Evolutionary conservation across 1,140 invertebrate species (phyloP).

Genomic region (Orius insidiosus): DNA sequence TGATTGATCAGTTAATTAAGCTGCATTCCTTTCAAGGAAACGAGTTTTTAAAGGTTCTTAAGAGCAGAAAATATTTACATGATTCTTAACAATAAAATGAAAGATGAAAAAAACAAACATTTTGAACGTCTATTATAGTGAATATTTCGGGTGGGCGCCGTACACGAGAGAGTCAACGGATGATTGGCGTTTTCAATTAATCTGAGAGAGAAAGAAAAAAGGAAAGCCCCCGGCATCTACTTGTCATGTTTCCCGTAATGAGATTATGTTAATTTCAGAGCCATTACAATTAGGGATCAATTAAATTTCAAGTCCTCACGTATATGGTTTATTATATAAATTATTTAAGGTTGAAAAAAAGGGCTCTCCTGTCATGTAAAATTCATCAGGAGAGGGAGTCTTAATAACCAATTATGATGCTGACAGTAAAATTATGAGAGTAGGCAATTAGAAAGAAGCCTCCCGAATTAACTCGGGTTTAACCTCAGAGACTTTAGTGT

Average conservation of each 20-base stretch:
- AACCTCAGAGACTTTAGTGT: conserved; percentile 4
- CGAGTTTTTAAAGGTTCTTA: no score
- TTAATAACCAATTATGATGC: conserved; percentile 19
- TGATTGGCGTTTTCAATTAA: conserved; percentile 16
- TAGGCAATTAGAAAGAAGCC: conserved; percentile 14
- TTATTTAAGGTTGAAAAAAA: no score
- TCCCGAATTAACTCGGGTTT: conserved; percentile 9
- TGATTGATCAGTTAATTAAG: no score
- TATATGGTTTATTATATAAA: no score
- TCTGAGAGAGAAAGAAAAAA: not conserved
- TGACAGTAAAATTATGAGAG: conserved; percentile 19
- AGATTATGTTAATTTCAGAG: conserved; percentile 13
- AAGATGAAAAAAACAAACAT: no score
- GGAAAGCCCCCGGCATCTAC: not conserved
- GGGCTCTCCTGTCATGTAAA: conserved; percentile 15
- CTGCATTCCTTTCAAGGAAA: no score
- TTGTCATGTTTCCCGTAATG: conserved; percentile 14
- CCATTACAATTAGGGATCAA: conserved; percentile 12
- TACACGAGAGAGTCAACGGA: no score
- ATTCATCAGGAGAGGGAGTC: conserved; percentile 17
- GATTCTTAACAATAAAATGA: no score
- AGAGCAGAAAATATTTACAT: no score
- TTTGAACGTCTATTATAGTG: no score
- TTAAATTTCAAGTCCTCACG: not conserved
- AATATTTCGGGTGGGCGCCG: no score